phyloP scores from a whole-genome alignment of 2,113 vertebrate species.

The Holacanthus passer region DNA sequence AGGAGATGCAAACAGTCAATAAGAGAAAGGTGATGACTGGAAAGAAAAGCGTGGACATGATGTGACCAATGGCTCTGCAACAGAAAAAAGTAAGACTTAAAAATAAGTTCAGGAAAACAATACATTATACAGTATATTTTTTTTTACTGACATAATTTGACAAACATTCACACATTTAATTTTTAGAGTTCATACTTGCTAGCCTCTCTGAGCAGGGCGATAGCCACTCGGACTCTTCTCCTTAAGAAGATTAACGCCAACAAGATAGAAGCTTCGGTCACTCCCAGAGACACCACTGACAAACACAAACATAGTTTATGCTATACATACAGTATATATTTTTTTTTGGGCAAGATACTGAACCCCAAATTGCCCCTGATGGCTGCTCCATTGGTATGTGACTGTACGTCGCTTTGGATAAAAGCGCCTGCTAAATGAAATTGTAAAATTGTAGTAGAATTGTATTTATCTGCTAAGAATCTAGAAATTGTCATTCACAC shows the following conservation, averaged over 20 bases:
- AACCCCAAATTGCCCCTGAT: too few relatives aligned
- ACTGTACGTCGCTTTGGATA: too few relatives aligned
- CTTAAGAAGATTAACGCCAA: constrained; percentile 91
- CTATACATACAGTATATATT: too few relatives aligned
- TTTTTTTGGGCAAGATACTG: background rate
- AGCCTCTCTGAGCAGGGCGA: constrained; percentile 91
- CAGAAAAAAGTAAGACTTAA: constrained; percentile 8
- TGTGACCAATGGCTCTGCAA: constrained; percentile 89
- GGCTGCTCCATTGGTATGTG: too few relatives aligned
- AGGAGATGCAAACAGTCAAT: constrained; percentile 89
- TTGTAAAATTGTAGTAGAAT: too few relatives aligned
- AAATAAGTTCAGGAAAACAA: background rate
- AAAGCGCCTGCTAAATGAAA: too few relatives aligned
- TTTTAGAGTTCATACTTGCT: constrained; percentile 87
- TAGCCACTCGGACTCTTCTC: constrained; percentile 88
- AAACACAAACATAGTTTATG: background rate
- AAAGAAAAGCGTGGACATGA: constrained; percentile 90
- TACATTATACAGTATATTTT: background rate
- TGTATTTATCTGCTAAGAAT: too few relatives aligned
- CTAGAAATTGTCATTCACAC: too few relatives aligned
- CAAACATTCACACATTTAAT: background rate
- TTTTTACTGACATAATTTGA: background rate
- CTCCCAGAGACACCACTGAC: constrained; percentile 88
- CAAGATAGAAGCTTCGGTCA: constrained; percentile 86
- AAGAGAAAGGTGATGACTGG: constrained; percentile 92